A percentile compares a stretch with the other conserved stretches of the same genome.
These are phyloP conservation scores for Rhopalosiphum padi DNA, from an alignment of 1,140 invertebrate species.

Conservation along the genomic window DNA sequence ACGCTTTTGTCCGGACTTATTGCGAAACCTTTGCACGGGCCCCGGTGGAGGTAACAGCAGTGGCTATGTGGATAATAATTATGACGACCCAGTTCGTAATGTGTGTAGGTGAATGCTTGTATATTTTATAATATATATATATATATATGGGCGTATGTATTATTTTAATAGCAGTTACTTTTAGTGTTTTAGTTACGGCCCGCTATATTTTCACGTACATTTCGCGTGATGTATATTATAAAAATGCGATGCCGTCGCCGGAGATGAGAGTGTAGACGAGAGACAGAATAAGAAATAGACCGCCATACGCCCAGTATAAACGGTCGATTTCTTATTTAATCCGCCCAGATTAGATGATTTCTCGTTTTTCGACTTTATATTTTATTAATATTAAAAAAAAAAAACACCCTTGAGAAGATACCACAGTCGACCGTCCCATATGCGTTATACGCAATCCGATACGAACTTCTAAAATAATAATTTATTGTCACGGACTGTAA, in stretches of 20 bases:
- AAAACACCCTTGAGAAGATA: neutral
- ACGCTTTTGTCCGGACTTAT: neutral
- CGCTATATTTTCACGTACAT: neutral
- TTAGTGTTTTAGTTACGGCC: neutral
- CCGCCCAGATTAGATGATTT: neutral
- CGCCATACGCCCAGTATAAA: no score
- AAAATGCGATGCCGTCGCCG: neutral
- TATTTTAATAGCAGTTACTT: neutral
- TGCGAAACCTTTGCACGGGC: neutral
- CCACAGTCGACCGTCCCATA: no score
- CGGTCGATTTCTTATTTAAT: no score
- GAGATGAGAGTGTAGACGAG: no score
- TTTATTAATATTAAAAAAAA: neutral
- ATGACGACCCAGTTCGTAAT: neutral
- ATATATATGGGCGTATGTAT: neutral
- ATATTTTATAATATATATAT: no score
- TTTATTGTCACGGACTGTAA: neutral
- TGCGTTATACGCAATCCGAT: neutral
- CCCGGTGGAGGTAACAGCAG: neutral
- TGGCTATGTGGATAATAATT: neutral
- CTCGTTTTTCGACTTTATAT: neutral
- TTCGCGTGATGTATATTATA: neutral
- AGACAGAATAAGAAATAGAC: neutral
- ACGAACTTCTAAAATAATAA: neutral
- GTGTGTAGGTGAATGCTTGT: neutral